Conservation (phyloP, 2,888 invertebrate species). For the Caenorhabditis sp. region DNA sequence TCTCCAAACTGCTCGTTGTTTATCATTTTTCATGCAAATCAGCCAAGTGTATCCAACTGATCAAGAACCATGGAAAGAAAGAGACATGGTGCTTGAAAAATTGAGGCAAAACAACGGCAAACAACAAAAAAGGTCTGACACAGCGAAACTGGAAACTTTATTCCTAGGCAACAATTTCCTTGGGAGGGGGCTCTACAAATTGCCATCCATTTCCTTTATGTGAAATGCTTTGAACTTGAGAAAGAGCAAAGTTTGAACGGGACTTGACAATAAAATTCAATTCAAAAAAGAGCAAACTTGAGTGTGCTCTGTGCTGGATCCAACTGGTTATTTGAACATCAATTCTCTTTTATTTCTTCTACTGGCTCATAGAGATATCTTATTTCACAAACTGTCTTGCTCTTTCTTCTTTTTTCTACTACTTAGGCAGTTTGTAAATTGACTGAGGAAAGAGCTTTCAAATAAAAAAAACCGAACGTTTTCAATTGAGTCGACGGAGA, state of each 20-base stretch:
- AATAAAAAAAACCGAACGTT: slow-evolving; percentile 13
- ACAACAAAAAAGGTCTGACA: slow-evolving; percentile 7
- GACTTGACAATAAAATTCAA: background rate
- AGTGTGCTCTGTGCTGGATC: background rate
- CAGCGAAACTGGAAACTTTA: background rate
- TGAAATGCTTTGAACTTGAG: background rate
- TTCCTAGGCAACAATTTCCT: slow-evolving; percentile 3
- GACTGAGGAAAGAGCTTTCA: background rate
- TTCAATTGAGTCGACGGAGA: slow-evolving; percentile 18
- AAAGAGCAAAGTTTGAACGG: slow-evolving; percentile 31
- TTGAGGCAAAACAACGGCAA: slow-evolving; percentile 20
- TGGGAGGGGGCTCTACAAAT: background rate
- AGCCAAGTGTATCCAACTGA: slow-evolving; percentile 14
- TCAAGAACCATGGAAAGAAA: slow-evolving; percentile 21
- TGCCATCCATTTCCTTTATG: too few species aligned
- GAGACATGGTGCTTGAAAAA: slow-evolving; percentile 9
- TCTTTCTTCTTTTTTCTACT: slow-evolving; percentile 16
- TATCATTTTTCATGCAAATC: slow-evolving; percentile 15
- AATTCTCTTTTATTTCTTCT: slow-evolving; percentile 5
- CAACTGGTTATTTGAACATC: slow-evolving; percentile 32
- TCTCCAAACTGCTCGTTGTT: slow-evolving; percentile 1
- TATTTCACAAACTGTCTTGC: slow-evolving; percentile 45
- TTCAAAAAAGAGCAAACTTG: slow-evolving; percentile 7
- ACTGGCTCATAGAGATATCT: slow-evolving; percentile 35
- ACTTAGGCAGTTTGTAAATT: slow-evolving; percentile 1